These are phyloP conservation scores for Typhlomys cinereus DNA, from an alignment of 2,113 vertebrate species.

Conservation along the genomic window DNA sequence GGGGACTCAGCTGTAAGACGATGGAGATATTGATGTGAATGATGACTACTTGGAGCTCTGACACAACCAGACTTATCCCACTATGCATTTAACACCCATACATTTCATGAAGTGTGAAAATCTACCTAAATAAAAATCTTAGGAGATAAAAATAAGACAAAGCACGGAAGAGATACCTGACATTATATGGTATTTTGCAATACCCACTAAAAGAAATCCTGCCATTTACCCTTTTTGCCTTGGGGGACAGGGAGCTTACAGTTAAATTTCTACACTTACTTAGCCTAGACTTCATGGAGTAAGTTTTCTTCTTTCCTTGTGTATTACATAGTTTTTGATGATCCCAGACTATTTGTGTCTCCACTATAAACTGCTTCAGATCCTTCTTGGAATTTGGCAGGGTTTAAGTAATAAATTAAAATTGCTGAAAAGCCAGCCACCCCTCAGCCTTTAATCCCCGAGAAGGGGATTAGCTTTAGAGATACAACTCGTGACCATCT, in stretches of 20 bases:
- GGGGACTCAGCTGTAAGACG: background rate
- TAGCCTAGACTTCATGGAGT: background rate
- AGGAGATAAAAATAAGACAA: constrained; percentile 16
- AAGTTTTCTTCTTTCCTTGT: background rate
- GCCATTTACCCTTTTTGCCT: background rate
- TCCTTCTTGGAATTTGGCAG: constrained; percentile 59
- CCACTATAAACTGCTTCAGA: constrained; percentile 60
- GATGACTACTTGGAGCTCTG: background rate
- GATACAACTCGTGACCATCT: constrained; percentile 53
- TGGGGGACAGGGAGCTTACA: background rate
- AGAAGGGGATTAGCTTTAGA: constrained; percentile 58
- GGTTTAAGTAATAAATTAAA: constrained; percentile 57
- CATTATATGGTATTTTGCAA: background rate
- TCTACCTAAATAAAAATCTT: background rate
- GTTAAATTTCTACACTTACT: background rate
- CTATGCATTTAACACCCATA: background rate
- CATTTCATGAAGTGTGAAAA: constrained; percentile 38
- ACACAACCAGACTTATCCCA: background rate
- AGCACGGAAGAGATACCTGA: background rate
- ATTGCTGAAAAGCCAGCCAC: constrained; percentile 3
- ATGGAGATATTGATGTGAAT: background rate
- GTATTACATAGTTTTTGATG: constrained; percentile 13
- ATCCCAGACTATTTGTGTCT: constrained; percentile 10
- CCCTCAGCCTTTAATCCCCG: constrained; percentile 5
- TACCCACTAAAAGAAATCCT: background rate